phyloP scores from a whole-genome alignment of 2,888 invertebrate species.

The Rhingia campestris region DNA sequence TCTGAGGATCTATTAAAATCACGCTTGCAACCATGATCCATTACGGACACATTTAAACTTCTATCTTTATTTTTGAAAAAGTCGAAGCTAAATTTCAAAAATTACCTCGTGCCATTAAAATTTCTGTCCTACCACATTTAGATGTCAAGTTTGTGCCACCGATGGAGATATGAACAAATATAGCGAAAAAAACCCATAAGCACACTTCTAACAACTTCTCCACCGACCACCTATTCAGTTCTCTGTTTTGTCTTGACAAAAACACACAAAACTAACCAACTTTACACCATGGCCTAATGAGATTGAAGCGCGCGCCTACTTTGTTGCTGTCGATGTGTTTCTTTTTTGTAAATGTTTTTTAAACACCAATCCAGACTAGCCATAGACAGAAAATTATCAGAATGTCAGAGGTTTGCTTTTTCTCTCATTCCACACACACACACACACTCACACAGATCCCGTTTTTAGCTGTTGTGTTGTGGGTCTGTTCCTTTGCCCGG shows the following conservation, averaged over 20 bases:
- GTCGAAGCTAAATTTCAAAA: no score
- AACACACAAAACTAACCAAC: slow-evolving; percentile 26
- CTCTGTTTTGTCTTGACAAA: neutral
- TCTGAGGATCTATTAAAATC: no score
- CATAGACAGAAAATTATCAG: slow-evolving; percentile 67
- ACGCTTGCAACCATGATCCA: no score
- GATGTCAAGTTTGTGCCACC: slow-evolving; percentile 58
- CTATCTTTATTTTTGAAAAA: no score
- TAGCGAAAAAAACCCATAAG: no score
- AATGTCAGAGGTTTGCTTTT: slow-evolving; percentile 26
- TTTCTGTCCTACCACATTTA: slow-evolving; percentile 37
- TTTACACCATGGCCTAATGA: slow-evolving; percentile 58
- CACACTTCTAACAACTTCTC: slow-evolving; percentile 41
- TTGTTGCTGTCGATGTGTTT: slow-evolving; percentile 43
- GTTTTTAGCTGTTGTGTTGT: neutral
- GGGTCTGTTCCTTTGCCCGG: neutral
- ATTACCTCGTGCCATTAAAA: no score
- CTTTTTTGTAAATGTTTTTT: slow-evolving; percentile 29
- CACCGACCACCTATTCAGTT: neutral
- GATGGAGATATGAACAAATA: slow-evolving; percentile 30
- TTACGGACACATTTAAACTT: no score
- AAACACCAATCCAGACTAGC: slow-evolving; percentile 68
- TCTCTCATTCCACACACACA: slow-evolving; percentile 3
- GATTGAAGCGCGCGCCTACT: slow-evolving; percentile 65
- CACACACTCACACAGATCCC: neutral